Evolutionary conservation across 2,797 vertebrate species (phyloP), one percentile per base, ranked within the genome.

Genomic region (Neomorphus geoffroyi): DNA sequence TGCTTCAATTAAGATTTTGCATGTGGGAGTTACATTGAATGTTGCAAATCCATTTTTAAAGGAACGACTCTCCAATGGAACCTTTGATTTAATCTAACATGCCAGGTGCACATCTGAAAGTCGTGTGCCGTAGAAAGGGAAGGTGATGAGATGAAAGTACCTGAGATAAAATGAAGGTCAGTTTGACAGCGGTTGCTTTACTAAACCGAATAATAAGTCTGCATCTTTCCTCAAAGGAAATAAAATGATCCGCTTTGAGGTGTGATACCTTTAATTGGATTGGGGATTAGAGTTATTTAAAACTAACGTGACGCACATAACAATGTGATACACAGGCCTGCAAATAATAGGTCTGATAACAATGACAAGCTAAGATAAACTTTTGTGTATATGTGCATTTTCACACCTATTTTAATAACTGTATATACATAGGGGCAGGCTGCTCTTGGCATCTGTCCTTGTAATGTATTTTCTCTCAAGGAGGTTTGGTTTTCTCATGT

Each of bases 111-210:
- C 88, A 79, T 92, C 75, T 94, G 94, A 94, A 86, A 94, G 61
- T 71, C 41, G 6, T 54, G 74, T 65, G 91, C 22, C 84, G 35
- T 69, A 91, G 64, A 80, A 92, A 96, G 89, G 73, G 93, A 85
- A 90, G 60, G 33, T 71, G 92, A 92, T 64, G 75, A 93, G 90
- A 96, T 92, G 88, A 83, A 96, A 93, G 82, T 66, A 79, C 51
- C 57, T 37, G 72, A 94, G 84, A 96, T 92, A 96, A 97, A 96
- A 92, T 26, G 81, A 97, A 98, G 97, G 96, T 97, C 96, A 95
- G 83, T 46, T 79, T 86, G 94, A 77, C 11, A 90, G 82, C 77
- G 72, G 85, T 48, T 90, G 53, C 90, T 95, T 92, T 81, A 83
- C 96, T 96, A 83, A 96, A 81, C 54, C 1, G 51, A 96, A 90